These are phyloP conservation scores for Eleginops maclovinus DNA, from an alignment of 2,113 vertebrate genomes.

Conservation along the genomic window DNA sequence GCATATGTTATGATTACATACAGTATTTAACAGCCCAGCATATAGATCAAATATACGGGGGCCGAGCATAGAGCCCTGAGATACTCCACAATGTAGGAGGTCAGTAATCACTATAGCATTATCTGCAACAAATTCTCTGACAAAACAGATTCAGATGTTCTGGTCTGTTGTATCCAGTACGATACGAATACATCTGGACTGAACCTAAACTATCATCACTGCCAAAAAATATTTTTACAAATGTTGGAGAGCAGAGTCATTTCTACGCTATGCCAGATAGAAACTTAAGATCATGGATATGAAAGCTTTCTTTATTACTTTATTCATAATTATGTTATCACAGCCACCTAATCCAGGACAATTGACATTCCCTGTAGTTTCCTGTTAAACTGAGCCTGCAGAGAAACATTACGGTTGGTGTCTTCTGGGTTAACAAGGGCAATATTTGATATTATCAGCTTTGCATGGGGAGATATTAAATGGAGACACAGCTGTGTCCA, in stretches of 20 bases:
- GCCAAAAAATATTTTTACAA: neutral
- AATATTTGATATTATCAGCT: conserved; percentile 48
- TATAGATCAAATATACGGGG: neutral
- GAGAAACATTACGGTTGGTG: conserved; percentile 13
- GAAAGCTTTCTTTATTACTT: neutral
- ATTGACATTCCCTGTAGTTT: conserved; percentile 3
- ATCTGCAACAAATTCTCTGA: neutral
- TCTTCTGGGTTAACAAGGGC: conserved; percentile 26
- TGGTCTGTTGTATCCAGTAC: neutral
- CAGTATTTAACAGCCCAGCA: neutral
- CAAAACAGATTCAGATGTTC: neutral
- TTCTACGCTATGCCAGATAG: neutral
- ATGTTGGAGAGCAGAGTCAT: neutral
- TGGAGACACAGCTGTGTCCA: conserved; percentile 57
- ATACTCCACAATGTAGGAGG: neutral
- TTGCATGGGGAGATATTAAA: conserved; percentile 47
- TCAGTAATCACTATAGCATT: neutral
- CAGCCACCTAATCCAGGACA: conserved; percentile 7
- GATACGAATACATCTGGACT: neutral
- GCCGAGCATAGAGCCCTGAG: neutral
- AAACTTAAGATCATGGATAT: neutral
- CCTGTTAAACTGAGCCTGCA: neutral
- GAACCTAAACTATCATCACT: neutral
- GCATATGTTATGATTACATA: neutral
- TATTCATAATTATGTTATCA: neutral